A percentile compares a stretch with the other conserved stretches of the same genome.
phyloP scores from a whole-genome alignment of 2,113 vertebrate genomes.

The Ptyas mucosa region DNA sequence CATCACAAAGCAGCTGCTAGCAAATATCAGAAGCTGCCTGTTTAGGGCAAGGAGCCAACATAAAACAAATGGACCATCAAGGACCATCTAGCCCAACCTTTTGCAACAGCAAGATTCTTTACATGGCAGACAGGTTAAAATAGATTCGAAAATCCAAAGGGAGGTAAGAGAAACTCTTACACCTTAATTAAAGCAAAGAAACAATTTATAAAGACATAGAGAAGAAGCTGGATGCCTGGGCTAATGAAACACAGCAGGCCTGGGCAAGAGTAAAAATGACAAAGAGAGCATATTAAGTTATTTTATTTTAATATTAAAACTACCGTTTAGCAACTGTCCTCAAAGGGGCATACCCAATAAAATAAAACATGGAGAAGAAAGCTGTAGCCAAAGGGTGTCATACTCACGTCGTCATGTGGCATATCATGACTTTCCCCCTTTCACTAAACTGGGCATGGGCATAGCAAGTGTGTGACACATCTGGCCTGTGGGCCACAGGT shows the following conservation, averaged over 20 bases:
- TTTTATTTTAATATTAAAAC: not conserved
- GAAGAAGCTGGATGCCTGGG: not conserved
- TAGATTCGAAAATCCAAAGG: not conserved
- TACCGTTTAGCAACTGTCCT: not conserved
- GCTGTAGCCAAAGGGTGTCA: not conserved
- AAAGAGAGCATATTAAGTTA: not conserved
- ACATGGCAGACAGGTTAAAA: not conserved
- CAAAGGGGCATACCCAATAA: not conserved
- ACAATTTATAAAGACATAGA: not conserved
- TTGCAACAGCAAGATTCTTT: not conserved
- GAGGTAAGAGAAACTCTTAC: not conserved
- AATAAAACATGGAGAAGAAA: not conserved
- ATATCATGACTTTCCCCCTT: no score
- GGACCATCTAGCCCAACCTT: not conserved
- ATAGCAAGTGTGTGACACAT: no score
- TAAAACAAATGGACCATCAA: not conserved
- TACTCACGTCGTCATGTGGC: no score
- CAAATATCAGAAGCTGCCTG: not conserved
- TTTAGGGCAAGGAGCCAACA: constrained; percentile 1
- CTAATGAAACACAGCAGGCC: not conserved
- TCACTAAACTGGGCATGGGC: no score
- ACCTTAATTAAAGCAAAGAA: not conserved
- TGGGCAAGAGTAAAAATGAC: no score
- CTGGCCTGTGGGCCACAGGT: no score
- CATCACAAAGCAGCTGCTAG: constrained; percentile 11